A percentile compares a stretch with the other conserved stretches of the same genome.
Conservation (phyloP, 2,113 vertebrate genomes). For the Axis porcinus region DNA sequence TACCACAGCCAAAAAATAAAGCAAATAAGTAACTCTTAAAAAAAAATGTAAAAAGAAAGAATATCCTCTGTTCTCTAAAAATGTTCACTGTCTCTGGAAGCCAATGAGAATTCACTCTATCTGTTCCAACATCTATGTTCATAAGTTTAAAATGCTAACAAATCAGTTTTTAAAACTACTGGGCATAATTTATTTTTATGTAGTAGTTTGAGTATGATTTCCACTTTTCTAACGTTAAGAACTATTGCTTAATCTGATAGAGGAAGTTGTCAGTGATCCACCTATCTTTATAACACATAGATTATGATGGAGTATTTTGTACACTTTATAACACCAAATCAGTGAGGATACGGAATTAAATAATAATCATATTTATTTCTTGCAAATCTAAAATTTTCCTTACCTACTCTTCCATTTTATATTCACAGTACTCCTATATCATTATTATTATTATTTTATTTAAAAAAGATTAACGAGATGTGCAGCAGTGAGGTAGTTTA, state of each 20-base stretch:
- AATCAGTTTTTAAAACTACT: background rate
- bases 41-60: background rate
- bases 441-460: background rate
- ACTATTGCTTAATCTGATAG: background rate
- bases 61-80: slow-evolving; percentile 6
- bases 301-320: background rate
- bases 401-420: background rate
- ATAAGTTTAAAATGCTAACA: background rate
- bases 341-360: background rate
- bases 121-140: background rate
- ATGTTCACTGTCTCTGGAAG: background rate
- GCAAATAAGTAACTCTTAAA: background rate
- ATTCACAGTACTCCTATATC: background rate
- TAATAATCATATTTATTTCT: background rate
- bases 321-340: background rate
- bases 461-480: background rate
- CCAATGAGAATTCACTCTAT: background rate
- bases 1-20: background rate
- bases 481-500: background rate
- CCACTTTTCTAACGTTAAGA: background rate
- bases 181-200: background rate
- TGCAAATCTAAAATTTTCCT: background rate
- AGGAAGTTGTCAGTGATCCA: too few species aligned
- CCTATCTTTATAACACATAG: background rate
- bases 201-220: background rate